phyloP scores from a whole-genome alignment of 2,113 vertebrate species.

The Lamprotornis superbus region DNA sequence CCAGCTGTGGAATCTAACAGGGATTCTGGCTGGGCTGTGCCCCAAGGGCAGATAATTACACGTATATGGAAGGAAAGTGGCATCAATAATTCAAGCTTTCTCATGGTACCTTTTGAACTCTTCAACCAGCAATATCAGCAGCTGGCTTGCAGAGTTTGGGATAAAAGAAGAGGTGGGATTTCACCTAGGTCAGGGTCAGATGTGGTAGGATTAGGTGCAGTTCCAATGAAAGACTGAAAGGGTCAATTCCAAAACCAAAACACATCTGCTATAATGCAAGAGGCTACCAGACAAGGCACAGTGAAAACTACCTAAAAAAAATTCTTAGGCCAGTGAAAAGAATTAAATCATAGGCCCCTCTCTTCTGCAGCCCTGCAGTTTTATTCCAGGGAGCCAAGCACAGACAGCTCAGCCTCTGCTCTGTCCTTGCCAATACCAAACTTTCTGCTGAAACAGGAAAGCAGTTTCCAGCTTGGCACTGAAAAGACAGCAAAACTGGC shows the following conservation, averaged over 20 bases:
- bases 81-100: conserved; percentile 68
- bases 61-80: background rate
- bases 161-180: background rate
- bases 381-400: background rate
- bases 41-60: background rate
- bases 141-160: conserved; percentile 23
- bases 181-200: background rate
- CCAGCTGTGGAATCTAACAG: background rate
- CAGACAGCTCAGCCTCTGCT: background rate
- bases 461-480: background rate
- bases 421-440: background rate
- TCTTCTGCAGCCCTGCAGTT: background rate
- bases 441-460: background rate
- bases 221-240: background rate
- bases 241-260: background rate
- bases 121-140: conserved; percentile 51
- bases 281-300: background rate
- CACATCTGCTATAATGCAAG: background rate
- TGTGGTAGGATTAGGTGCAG: background rate
- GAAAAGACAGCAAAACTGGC: background rate
- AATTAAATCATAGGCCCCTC: background rate
- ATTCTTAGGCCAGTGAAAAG: background rate
- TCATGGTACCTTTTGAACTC: conserved; percentile 51
- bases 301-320: background rate
- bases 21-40: background rate